Base-by-base conservation (phyloP, 2,888 invertebrate genomes). In the Steinernema carpocapsae region DNA sequence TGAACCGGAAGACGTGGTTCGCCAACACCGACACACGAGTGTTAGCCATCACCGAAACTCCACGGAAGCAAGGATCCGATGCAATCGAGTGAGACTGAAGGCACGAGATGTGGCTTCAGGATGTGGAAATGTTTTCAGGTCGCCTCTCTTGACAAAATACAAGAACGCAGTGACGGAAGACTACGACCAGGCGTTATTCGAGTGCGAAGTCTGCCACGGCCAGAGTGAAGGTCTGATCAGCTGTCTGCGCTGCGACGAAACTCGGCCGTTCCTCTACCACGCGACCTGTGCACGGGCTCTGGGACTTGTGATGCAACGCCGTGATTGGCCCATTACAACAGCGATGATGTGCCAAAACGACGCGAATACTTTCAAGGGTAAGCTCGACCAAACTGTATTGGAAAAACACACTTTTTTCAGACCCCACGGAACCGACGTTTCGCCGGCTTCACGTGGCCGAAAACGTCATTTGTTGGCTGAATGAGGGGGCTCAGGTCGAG, bases 231-330 rank as follows among this genome's bases (percentile, higher is more conserved):
- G 45, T 6, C 26, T 52, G 42, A 7, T 78, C 12, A 48, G 22
- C 1, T 77, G 77, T 51, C 14, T 24, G 24, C 26, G 37, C 6
- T 77, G 77, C 19, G 37, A 24, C n/a, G 78, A 78, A 19, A 32
- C 4, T 17, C 52, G 43, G 6, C 32, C 22, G 17, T 51, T 59
- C 6, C 45, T 52, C 19, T 72, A 70, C 42, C 92, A 92, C 86
- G 89, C 90, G 0, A 91, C 91, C 0, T 92, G 92, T 84, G 92
- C 91, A 19, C 88, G 90, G 32, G 88, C 90, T 10, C 89, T 90
- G 46, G 91, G 91, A 0, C 89, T 90, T 6, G 87, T 86, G 64
- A 89, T 89, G 82, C 88, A 88, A 76, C 83, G 86, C 14, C 87
- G 88, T 79, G 88, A 89, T 76, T 89, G 88, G 88, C 89, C 89